Conservation (phyloP, 2,888 invertebrate genomes). For the Atrina japonica region DNA sequence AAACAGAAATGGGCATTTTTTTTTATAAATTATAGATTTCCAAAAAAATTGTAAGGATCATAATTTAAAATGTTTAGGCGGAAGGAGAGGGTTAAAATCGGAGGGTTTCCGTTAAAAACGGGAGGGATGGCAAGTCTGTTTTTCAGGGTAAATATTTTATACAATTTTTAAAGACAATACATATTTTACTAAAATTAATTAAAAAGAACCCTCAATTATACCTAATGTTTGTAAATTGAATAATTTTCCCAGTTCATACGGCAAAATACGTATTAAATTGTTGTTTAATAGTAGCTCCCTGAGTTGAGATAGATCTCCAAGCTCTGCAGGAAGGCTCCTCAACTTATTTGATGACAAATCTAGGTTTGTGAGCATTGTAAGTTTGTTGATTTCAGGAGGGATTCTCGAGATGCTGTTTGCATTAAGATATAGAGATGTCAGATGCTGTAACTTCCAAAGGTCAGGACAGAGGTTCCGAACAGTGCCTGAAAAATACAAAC, state of each 20-base stretch:
- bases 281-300: constrained; percentile 96
- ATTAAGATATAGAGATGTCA: constrained; percentile 97
- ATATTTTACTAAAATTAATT: no score
- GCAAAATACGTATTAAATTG: constrained; percentile 95
- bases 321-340: constrained; percentile 95
- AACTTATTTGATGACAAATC: constrained; percentile 98
- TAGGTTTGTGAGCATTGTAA: constrained; percentile 91
- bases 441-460: constrained; percentile 94
- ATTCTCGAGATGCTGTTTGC: constrained; percentile 96
- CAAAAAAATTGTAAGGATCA: no score
- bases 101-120: no score
- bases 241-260: constrained; percentile 97
- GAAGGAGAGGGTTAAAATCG: no score
- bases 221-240: constrained; percentile 97
- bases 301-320: constrained; percentile 97
- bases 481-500: constrained; percentile 90
- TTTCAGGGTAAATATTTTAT: no score
- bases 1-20: no score
- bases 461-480: constrained; percentile 96
- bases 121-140: no score
- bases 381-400: constrained; percentile 93
- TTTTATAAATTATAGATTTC: no score
- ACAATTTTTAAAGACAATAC: no score
- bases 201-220: constrained; percentile 72
- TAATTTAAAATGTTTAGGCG: no score